Evolutionary conservation across 2,888 invertebrate species (phyloP).

Genomic region (Clostera curtula): DNA sequence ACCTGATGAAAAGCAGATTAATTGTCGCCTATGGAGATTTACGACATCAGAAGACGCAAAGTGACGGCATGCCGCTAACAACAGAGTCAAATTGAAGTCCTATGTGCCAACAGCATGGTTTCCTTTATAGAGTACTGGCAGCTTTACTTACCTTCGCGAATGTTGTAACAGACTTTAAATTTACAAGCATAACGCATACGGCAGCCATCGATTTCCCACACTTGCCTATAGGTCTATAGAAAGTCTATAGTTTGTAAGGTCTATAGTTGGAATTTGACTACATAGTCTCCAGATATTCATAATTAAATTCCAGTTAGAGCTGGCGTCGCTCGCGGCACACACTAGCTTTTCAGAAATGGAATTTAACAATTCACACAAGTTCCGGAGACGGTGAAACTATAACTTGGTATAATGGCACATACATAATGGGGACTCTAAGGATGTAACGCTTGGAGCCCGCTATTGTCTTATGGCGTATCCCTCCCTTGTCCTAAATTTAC

Average conservation of each 20-base stretch:
- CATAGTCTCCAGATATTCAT: slow-evolving; percentile 56
- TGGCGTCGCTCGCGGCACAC: slow-evolving; percentile 41
- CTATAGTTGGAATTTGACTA: slow-evolving; percentile 27
- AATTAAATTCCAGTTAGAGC: slow-evolving; percentile 70
- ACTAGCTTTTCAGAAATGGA: slow-evolving; percentile 58
- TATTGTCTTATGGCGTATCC: slow-evolving; percentile 26
- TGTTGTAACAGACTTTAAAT: too few species aligned
- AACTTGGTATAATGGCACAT: slow-evolving; percentile 44
- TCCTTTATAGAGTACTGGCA: slow-evolving; percentile 9
- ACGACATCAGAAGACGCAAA: too few species aligned
- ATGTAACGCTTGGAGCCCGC: slow-evolving; percentile 21
- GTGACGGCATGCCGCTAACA: too few species aligned
- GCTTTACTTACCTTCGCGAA: too few species aligned
- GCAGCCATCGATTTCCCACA: too few species aligned
- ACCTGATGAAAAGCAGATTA: too few species aligned
- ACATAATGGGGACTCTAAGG: slow-evolving; percentile 27
- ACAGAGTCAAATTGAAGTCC: slow-evolving; percentile 17
- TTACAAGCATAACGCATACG: too few species aligned
- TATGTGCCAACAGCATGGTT: slow-evolving; percentile 22
- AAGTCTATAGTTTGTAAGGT: too few species aligned
- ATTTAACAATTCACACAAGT: slow-evolving; percentile 70
- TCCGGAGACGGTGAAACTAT: slow-evolving; percentile 47
- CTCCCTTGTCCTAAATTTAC: too few species aligned
- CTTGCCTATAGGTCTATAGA: too few species aligned
- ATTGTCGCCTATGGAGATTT: too few species aligned